phyloP scores from a whole-genome alignment of 2,797 vertebrate genomes.

The Columba guinea region DNA sequence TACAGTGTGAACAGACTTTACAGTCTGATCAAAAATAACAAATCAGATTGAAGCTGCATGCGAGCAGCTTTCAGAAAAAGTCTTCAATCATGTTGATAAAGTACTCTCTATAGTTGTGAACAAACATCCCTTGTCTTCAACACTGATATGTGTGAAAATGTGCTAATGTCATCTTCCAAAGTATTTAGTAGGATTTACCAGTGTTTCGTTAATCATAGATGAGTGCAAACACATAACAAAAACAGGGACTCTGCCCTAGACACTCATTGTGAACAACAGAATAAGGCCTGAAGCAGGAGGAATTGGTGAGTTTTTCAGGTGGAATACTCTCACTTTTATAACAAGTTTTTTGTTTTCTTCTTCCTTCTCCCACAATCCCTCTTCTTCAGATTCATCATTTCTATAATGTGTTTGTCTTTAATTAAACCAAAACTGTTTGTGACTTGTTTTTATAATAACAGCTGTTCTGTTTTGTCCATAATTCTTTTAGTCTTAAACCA shows the following conservation, averaged over 20 bases:
- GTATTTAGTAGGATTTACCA: neutral
- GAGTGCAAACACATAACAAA: neutral
- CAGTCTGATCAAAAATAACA: neutral
- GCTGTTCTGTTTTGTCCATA: conserved; percentile 34
- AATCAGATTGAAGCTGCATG: neutral
- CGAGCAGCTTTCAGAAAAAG: neutral
- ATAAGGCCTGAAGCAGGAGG: neutral
- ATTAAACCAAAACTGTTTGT: neutral
- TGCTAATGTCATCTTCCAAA: neutral
- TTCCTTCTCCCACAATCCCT: neutral
- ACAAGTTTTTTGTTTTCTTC: neutral
- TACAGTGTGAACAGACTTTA: neutral
- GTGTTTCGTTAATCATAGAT: neutral
- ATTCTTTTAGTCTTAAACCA: conserved; percentile 66
- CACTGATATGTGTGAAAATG: neutral
- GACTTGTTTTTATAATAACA: conserved; percentile 6
- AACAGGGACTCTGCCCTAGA: fast-evolving
- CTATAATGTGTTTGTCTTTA: neutral
- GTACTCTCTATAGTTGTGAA: neutral
- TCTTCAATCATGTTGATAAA: neutral
- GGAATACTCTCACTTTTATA: neutral
- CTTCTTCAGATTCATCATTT: neutral
- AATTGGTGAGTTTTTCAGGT: neutral
- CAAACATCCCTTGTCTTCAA: neutral
- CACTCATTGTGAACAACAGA: neutral